Percentiles rank a stretch among this genome's conserved stretches.
Evolutionary conservation across 2,888 invertebrate species (phyloP).

Genomic region (Carterocephalus palaemon): DNA sequence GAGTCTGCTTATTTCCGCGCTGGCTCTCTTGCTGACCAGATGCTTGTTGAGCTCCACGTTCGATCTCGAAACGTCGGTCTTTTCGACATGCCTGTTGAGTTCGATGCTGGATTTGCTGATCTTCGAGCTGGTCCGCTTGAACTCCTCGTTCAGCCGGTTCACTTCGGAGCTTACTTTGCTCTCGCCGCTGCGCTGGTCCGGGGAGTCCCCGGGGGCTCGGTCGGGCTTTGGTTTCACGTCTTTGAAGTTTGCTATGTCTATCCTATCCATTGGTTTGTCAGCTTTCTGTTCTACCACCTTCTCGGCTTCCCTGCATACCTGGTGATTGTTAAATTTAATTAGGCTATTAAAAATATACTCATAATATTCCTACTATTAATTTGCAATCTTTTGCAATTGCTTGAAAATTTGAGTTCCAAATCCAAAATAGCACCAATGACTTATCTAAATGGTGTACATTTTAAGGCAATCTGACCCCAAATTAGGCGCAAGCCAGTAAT

Average conservation of each 20-base stretch:
- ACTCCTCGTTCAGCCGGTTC: slow-evolving; percentile 24
- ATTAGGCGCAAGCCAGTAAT: no score
- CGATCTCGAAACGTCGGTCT: not conserved
- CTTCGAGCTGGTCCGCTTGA: slow-evolving; percentile 9
- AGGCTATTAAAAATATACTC: no score
- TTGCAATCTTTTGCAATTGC: no score
- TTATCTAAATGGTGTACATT: no score
- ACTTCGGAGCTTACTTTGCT: slow-evolving; percentile 27
- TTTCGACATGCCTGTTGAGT: slow-evolving; percentile 6
- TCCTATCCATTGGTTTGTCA: slow-evolving; percentile 36
- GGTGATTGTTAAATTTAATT: slow-evolving; percentile 7
- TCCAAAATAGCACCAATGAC: no score
- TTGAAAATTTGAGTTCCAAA: no score
- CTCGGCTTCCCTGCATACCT: slow-evolving; percentile 72
- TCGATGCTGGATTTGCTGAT: slow-evolving; percentile 20
- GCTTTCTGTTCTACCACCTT: slow-evolving; percentile 63
- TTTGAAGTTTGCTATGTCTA: slow-evolving; percentile 35
- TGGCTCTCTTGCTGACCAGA: slow-evolving; percentile 10
- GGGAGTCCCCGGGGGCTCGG: slow-evolving; percentile 29
- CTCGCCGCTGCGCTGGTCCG: slow-evolving; percentile 27
- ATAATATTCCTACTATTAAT: no score
- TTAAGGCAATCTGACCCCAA: no score
- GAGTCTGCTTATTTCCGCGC: slow-evolving; percentile 29
- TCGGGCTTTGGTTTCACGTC: slow-evolving; percentile 43
- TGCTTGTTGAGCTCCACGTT: slow-evolving; percentile 36